Evolutionary conservation across 2,888 invertebrate genomes (phyloP).

Genomic region (Branchellion lobata): DNA sequence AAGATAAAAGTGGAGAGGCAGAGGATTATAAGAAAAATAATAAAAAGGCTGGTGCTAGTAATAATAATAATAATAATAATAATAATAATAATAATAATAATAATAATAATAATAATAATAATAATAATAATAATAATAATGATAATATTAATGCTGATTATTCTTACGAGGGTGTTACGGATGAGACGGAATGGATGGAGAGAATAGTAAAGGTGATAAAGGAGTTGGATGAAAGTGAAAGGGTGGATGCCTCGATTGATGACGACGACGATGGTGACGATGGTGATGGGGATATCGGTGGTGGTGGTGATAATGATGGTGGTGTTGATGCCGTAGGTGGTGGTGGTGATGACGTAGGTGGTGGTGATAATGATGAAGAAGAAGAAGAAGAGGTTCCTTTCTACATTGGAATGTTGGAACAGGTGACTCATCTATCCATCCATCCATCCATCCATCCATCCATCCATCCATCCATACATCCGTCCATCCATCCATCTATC

Average conservation of each 20-base stretch:
- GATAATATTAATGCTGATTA: not conserved
- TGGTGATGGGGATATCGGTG: not conserved
- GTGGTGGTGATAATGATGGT: not conserved
- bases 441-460: not conserved
- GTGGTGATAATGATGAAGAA: conserved; percentile 16
- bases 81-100: not conserved
- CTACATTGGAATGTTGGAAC: conserved; percentile 20
- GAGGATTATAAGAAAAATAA: too few species aligned
- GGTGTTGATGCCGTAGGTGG: not conserved
- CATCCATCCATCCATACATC: not conserved
- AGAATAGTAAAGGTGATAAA: not conserved
- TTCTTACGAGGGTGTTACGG: not conserved
- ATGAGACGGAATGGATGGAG: not conserved
- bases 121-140: not conserved
- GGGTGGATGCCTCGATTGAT: not conserved
- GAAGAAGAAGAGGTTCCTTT: conserved; percentile 6
- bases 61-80: too few species aligned
- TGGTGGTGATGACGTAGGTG: not conserved
- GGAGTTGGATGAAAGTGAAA: not conserved
- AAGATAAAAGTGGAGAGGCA: too few species aligned
- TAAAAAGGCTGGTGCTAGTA: too few species aligned
- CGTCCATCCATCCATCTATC: not conserved
- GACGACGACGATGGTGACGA: not conserved
- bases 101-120: not conserved
- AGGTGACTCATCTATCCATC: conserved; percentile 12